Percentiles rank a stretch among this genome's conserved stretches.
phyloP scores from a whole-genome alignment of 2,113 vertebrate species.

The Pongo pygmaeus region DNA sequence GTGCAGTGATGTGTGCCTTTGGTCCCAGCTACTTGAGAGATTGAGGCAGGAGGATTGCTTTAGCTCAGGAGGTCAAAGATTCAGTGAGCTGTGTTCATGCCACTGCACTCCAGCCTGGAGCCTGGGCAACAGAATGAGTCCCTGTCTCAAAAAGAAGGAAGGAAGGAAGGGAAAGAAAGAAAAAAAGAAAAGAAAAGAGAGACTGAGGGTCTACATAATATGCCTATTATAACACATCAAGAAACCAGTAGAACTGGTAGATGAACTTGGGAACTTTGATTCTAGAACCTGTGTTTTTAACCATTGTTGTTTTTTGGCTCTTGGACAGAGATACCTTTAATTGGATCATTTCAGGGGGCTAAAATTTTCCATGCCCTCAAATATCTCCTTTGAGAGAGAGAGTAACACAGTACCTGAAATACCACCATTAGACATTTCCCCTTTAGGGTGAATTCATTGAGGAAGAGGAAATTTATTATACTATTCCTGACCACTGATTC shows the following conservation, averaged over 20 bases:
- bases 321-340: not conserved
- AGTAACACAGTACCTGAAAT: not conserved
- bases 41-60: no score
- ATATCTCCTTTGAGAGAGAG: not conserved
- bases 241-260: not conserved
- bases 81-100: no score
- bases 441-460: not conserved
- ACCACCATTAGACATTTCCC: not conserved
- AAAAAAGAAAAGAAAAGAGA: no score
- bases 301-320: not conserved
- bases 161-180: no score
- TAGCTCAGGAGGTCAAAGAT: no score
- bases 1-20: no score
- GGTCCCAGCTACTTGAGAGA: no score
- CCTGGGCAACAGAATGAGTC: no score
- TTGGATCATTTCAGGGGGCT: not conserved
- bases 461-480: not conserved
- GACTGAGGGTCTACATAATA: not conserved
- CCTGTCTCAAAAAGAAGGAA: no score
- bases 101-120: no score
- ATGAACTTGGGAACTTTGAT: not conserved
- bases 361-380: not conserved
- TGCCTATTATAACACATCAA: not conserved
- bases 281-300: slow-evolving; percentile 22
- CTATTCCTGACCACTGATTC: not conserved